phyloP scores from a whole-genome alignment of 2,113 vertebrate genomes.

The Xenopus tropicalis region DNA sequence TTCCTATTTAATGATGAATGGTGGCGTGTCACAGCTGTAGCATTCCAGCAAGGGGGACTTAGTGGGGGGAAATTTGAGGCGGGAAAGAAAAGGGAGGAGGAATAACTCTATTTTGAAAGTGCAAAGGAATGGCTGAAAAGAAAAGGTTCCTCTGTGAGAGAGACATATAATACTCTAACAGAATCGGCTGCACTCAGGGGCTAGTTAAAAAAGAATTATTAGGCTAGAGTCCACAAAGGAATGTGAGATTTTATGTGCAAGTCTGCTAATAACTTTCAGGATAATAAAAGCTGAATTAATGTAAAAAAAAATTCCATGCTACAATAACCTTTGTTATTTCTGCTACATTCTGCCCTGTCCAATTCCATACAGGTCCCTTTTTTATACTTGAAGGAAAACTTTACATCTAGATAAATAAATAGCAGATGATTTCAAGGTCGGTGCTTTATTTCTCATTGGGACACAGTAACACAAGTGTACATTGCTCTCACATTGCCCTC shows the following conservation, averaged over 20 bases:
- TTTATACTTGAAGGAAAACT: no score
- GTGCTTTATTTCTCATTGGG: no score
- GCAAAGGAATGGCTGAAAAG: constrained; percentile 21
- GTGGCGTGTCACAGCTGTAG: constrained; percentile 13
- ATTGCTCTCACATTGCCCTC: no score
- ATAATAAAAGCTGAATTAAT: neutral
- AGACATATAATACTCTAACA: constrained; percentile 35
- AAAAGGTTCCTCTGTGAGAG: constrained; percentile 38
- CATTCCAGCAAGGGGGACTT: constrained; percentile 34
- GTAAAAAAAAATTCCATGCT: neutral
- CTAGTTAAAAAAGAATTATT: constrained; percentile 25
- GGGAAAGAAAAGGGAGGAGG: constrained; percentile 8
- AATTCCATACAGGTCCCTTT: no score
- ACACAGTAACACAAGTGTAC: no score
- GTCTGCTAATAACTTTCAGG: neutral
- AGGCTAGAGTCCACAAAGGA: constrained; percentile 25
- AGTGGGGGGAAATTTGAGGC: constrained; percentile 33
- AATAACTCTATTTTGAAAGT: constrained; percentile 31
- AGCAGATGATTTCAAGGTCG: no score
- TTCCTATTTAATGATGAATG: constrained; percentile 38
- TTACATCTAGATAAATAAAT: no score
- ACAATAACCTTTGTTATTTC: neutral
- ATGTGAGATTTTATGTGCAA: constrained; percentile 26
- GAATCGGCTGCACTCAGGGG: constrained; percentile 19
- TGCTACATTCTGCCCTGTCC: no score